Evolutionary conservation across 1,140 invertebrate species (phyloP).

Genomic region (Macrobrachium rosenbergii): DNA sequence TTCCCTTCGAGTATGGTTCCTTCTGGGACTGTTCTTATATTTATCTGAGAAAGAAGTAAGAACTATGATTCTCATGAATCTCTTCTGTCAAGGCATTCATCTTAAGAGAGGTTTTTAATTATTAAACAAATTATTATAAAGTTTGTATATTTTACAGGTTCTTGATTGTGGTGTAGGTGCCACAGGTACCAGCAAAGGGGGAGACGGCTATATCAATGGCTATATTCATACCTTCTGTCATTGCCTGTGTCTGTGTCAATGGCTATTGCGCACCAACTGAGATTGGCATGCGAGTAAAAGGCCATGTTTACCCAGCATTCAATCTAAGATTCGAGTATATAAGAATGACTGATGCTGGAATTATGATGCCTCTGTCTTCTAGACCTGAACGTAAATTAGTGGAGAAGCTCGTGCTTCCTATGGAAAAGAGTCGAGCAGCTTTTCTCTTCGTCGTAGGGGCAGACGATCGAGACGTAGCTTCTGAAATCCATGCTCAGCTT

Average conservation of each 20-base stretch:
- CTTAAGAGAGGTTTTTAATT: no score
- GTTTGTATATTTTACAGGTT: constrained; percentile 32
- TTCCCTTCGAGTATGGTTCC: no score
- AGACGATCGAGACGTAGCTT: constrained; percentile 14
- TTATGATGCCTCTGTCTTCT: no score
- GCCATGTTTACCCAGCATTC: not conserved
- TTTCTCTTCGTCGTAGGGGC: not conserved
- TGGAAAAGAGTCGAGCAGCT: not conserved
- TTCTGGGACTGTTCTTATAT: no score
- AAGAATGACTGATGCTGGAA: no score
- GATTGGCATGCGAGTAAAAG: not conserved
- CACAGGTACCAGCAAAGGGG: constrained; percentile 53
- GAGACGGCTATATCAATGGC: constrained; percentile 46
- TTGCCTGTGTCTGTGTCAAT: not conserved
- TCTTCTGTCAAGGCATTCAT: no score
- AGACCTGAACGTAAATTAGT: not conserved
- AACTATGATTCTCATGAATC: no score
- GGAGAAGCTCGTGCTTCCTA: not conserved
- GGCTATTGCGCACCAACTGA: not conserved
- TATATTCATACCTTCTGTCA: constrained; percentile 31
- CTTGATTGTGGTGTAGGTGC: constrained; percentile 33
- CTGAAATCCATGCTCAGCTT: constrained; percentile 4
- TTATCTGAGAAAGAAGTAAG: no score
- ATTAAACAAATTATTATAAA: not conserved
- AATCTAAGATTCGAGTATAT: no score